Conservation (phyloP, 2,888 invertebrate genomes). For the Elegia similella region DNA sequence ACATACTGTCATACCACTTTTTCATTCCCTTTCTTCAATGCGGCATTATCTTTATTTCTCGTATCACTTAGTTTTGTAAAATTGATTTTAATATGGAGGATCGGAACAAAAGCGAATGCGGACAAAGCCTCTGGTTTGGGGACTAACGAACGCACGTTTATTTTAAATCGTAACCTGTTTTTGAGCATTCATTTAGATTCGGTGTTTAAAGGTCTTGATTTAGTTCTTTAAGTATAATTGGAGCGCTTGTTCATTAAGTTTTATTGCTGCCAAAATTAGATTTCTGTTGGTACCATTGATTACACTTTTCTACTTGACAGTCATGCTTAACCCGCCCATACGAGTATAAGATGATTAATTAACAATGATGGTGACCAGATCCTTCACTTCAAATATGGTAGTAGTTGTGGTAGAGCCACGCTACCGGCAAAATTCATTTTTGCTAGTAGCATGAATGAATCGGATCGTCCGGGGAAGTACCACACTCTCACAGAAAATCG, state of each 20-base stretch:
- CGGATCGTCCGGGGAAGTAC: too few relatives aligned
- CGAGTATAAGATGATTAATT: too few relatives aligned
- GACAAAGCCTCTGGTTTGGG: slow-evolving; percentile 28
- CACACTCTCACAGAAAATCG: too few relatives aligned
- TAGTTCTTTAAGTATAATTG: slow-evolving; percentile 8
- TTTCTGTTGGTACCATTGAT: background rate
- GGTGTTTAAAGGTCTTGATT: slow-evolving; percentile 27
- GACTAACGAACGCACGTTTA: slow-evolving; percentile 47
- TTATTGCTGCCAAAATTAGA: background rate
- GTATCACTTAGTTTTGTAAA: background rate
- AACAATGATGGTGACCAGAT: too few relatives aligned
- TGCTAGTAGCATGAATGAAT: too few relatives aligned
- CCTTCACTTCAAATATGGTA: too few relatives aligned
- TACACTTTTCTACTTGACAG: too few relatives aligned
- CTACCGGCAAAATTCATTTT: too few relatives aligned
- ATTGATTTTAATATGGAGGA: background rate
- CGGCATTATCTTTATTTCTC: background rate
- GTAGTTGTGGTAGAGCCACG: too few relatives aligned
- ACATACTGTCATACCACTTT: too few relatives aligned
- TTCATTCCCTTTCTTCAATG: too few relatives aligned
- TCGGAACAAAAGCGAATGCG: background rate
- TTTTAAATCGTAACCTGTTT: slow-evolving; percentile 50
- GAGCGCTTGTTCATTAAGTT: background rate
- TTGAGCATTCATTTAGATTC: slow-evolving; percentile 20
- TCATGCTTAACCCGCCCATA: too few relatives aligned